Evolutionary conservation across 2,113 vertebrate species (phyloP), one percentile per base, ranked within the genome.

Genomic region (Naja naja): DNA sequence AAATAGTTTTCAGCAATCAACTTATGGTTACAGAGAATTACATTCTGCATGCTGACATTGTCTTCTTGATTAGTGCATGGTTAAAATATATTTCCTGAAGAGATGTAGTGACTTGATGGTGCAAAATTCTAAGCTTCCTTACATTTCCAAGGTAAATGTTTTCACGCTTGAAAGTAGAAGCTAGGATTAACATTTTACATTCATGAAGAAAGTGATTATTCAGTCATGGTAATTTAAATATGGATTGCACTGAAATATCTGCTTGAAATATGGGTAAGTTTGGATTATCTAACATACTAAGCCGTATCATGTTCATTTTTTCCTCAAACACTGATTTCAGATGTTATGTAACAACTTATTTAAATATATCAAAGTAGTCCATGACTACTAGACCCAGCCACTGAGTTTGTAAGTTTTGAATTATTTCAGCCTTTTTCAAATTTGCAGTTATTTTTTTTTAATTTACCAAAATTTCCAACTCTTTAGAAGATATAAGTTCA

Each of bases 21-120:
- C 23, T 22, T n/a, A 27, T 69, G 47, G 64, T 53, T 88, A 88
- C 47, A 69, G 47, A 27, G 56, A 64, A 91, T 27, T 52, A 52
- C 9, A 4, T 49, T 47, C 81, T 20, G 58, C 43, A 92, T 69
- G 30, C 90, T 58, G 81, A 30, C 25, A 47, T 45, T 34, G 16
- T 39, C 34, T 55, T 86, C 74, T 20, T 55, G 47, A 91, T 39
- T 74, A 53, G 23, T 85, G 81, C 54, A 87, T 60, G 18, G 45
- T 56, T 91, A 58, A 58, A 87, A 60, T 22, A 30, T 43, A 91
- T 87, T 91, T 91, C 54, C 47, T 91, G 90, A 60, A 49, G 9
- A 30, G 1, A 87, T 87, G 56, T 87, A 91, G 85, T 27, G 25
- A 52, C 69, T 74, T 30, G 69, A 86, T 20, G 53, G 23, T 54